phyloP scores from a whole-genome alignment of 1,140 invertebrate species.

The Drosophila ananassae region DNA sequence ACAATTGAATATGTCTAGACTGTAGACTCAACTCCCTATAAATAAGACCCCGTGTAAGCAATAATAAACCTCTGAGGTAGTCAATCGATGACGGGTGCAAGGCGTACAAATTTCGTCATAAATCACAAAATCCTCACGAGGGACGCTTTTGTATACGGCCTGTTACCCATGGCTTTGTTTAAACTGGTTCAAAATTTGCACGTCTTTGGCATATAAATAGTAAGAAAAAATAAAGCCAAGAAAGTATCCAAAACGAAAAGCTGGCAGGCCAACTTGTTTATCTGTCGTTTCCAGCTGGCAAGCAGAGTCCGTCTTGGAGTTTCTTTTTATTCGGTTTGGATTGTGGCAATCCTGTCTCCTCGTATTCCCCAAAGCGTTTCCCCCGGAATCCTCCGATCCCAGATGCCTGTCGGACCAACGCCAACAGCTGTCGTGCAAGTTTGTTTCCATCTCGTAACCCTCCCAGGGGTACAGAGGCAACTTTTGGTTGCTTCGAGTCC shows the following conservation, averaged over 20 bases:
- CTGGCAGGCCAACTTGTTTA: constrained; percentile 62
- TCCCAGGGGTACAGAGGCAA: neutral
- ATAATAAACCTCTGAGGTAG: constrained; percentile 43
- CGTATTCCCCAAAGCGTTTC: constrained; percentile 30
- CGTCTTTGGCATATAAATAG: constrained; percentile 72
- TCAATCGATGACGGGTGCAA: constrained; percentile 57
- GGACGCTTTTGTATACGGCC: constrained; percentile 52
- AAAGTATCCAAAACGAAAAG: constrained; percentile 34
- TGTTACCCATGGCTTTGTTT: constrained; percentile 66
- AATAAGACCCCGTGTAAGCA: constrained; percentile 21
- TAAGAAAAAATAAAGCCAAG: constrained; percentile 21
- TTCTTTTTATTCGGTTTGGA: neutral
- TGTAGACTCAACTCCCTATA: constrained; percentile 13
- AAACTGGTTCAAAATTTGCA: constrained; percentile 79
- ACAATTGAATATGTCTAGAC: constrained; percentile 20
- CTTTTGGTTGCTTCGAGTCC: neutral
- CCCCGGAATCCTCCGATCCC: constrained; percentile 1
- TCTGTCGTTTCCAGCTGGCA: constrained; percentile 74
- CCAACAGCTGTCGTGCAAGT: constrained; percentile 73
- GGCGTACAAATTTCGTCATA: constrained; percentile 76
- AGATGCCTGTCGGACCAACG: constrained; percentile 64
- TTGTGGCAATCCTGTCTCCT: constrained; percentile 22
- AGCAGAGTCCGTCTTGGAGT: constrained; percentile 39
- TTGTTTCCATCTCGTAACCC: constrained; percentile 55
- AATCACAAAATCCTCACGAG: constrained; percentile 31